A percentile compares a stretch with the other conserved stretches of the same genome.
Conservation (phyloP, 2,797 vertebrate species). For the Miichthys miiuy region DNA sequence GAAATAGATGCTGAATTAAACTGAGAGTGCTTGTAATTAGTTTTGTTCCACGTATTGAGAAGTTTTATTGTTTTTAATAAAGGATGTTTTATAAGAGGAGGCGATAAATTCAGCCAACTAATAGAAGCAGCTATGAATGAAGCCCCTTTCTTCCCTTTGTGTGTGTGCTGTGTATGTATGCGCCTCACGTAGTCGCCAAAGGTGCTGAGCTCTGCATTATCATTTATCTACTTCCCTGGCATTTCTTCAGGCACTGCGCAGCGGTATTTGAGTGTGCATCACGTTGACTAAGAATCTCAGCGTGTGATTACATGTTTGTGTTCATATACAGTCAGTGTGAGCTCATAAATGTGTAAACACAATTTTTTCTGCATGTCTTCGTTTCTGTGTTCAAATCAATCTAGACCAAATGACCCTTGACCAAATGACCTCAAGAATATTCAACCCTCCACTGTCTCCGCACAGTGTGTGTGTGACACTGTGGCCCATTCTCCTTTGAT, state of each 20-base stretch:
- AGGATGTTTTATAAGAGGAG: conserved; percentile 43
- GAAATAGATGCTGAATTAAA: conserved; percentile 30
- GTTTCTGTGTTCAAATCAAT: conserved; percentile 13
- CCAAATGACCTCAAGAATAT: conserved; percentile 59
- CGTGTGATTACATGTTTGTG: neutral
- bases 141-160: conserved; percentile 67
- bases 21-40: conserved; percentile 41
- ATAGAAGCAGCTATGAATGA: conserved; percentile 53
- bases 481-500: conserved; percentile 47
- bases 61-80: conserved; percentile 42
- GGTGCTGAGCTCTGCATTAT: conserved; percentile 65
- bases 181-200: conserved; percentile 56
- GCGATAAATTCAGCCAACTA: conserved; percentile 47
- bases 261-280: neutral
- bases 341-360: conserved; percentile 2
- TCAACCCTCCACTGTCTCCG: conserved; percentile 50
- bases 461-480: conserved; percentile 59
- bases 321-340: neutral
- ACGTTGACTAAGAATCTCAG: neutral
- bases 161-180: conserved; percentile 48
- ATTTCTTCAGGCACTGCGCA: neutral
- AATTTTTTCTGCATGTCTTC: neutral
- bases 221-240: conserved; percentile 28
- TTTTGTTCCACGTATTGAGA: conserved; percentile 43
- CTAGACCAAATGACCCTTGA: conserved; percentile 51